A percentile compares a stretch with the other conserved stretches of the same genome.
Conservation (phyloP, 2,113 vertebrate species). For the Syngnathus floridae region DNA sequence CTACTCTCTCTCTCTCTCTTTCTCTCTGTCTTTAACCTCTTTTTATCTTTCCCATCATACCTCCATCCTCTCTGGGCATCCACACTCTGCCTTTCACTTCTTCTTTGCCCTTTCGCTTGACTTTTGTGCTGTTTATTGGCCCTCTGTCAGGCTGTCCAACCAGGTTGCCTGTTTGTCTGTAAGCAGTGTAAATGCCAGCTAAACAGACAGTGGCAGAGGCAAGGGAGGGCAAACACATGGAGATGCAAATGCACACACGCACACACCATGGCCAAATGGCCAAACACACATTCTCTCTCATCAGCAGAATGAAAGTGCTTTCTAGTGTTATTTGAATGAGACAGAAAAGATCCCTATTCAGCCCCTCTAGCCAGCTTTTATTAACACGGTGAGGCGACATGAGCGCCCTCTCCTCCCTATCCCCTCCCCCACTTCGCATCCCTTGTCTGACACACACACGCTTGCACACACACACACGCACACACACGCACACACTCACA, state of each 20-base stretch:
- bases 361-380: conserved; percentile 62
- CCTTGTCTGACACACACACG: conserved; percentile 9
- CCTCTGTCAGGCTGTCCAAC: conserved; percentile 17
- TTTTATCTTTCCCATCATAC: conserved; percentile 6
- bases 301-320: conserved; percentile 73
- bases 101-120: conserved; percentile 12
- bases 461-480: background rate
- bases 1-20: conserved; percentile 1
- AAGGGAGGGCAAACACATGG: conserved; percentile 44
- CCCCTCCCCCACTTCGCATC: conserved; percentile 9
- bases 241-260: conserved; percentile 37
- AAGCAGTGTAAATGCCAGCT: conserved; percentile 53
- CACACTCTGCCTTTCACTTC: background rate
- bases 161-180: conserved; percentile 41
- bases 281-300: conserved; percentile 43
- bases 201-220: conserved; percentile 32
- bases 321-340: conserved; percentile 71
- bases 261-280: conserved; percentile 13
- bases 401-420: conserved; percentile 37
- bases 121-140: conserved; percentile 32
- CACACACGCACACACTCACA: conserved; percentile 12
- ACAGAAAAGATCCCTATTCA: conserved; percentile 68
- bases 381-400: conserved; percentile 67
- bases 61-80: conserved; percentile 10
- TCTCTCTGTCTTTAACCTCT: background rate